phyloP scores from a whole-genome alignment of 1,140 invertebrate genomes.

The Lanistes nyassanus region DNA sequence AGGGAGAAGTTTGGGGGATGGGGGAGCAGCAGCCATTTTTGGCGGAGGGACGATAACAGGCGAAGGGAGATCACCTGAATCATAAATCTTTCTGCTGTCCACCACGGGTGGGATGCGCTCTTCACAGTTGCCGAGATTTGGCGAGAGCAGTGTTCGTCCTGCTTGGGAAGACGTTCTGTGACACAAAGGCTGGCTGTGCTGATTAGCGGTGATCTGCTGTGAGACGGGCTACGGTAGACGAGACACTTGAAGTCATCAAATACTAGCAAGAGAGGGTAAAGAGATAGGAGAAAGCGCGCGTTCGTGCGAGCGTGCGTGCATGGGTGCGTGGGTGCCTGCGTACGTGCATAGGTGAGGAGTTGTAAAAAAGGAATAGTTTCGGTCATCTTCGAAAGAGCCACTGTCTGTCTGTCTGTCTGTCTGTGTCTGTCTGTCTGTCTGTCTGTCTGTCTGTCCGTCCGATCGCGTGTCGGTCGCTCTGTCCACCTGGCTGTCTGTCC shows the following conservation, averaged over 20 bases:
- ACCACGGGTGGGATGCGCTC: background rate
- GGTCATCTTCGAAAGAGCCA: background rate
- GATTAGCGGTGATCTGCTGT: too few species aligned
- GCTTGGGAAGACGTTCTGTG: background rate
- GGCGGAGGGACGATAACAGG: conserved; percentile 13
- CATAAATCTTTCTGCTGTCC: conserved; percentile 9
- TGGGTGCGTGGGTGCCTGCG: too few species aligned
- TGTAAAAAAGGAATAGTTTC: too few species aligned
- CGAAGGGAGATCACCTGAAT: background rate
- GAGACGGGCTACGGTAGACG: too few species aligned
- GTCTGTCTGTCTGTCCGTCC: background rate
- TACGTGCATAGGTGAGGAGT: too few species aligned
- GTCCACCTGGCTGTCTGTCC: background rate
- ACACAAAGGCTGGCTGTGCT: too few species aligned
- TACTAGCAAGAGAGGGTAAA: too few species aligned
- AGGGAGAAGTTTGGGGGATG: too few species aligned
- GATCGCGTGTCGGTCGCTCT: too few species aligned
- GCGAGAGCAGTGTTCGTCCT: background rate
- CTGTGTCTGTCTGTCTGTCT: background rate
- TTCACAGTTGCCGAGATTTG: background rate
- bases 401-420: background rate
- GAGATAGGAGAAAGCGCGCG: too few species aligned
- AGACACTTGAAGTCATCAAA: too few species aligned
- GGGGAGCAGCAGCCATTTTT: background rate
- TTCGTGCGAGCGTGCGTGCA: too few species aligned